Evolutionary conservation across 2,113 vertebrate species (phyloP), one percentile per base, ranked within the genome.

Genomic region (Polypterus bichir): DNA sequence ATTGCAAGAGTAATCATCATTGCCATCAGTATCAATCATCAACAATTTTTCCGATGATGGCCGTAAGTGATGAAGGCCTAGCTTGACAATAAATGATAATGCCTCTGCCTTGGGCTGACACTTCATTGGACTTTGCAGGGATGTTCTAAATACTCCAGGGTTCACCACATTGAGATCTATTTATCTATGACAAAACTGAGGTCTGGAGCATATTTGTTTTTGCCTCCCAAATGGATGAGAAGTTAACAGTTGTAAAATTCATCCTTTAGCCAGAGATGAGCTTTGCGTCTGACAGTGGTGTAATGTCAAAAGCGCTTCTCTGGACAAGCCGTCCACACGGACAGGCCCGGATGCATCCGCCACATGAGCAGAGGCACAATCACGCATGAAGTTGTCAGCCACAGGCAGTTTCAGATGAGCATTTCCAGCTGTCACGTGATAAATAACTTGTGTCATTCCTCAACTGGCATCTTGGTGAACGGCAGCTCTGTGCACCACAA

Each of bases 1-100:
- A 90, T 91, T 92, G 89, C 88, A 92, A 91, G 89, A 93, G 83
- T 86, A 83, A 92, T 94, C 89, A 93, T 93, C 83, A 74, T 77
- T 74, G 77, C 85, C 57, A 54, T 92, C 86, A 86, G 80, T 85
- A 92, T 92, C 85, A 82, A 88, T 92, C 88, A 91, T 75, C 68
- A 63, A 74, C 68, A 71, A 78, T 67, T 81, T 84, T 89, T 86
- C 77, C 74, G 79, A 77, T 82, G 71, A 85, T 76, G 78, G 77
- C 72, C 45, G 5, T 79, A 84, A 84, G 64, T 73, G 76, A 79
- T 79, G 79, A 77, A 76, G 74, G 74, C 73, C 68, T 68, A 64
- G 61, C 71, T 54, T 82, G 80, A 82, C 77, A 65, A 78, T 89
- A 91, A 93, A 88, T 88, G 80, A 93, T 91, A 77, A 80, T 54